Conservation (phyloP, 1,140 invertebrate genomes). For the Trichonephila inaurata region DNA sequence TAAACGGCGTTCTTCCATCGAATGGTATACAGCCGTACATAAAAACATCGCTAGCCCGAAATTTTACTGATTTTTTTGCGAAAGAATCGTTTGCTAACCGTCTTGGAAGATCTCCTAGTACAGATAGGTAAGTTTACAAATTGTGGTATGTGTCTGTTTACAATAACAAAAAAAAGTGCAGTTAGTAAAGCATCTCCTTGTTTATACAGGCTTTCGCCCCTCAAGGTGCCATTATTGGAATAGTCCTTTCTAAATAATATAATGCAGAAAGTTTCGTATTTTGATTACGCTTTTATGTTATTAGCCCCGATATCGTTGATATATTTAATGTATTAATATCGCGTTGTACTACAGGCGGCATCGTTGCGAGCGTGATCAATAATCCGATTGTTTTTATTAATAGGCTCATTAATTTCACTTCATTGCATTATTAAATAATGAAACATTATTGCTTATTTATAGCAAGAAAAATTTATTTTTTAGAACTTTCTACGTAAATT, state of each 20-base stretch:
- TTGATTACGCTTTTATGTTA: background rate
- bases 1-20: conserved; percentile 48
- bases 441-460: background rate
- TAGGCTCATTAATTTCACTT: background rate
- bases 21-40: background rate
- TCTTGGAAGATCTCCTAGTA: conserved; percentile 47
- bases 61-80: conserved; percentile 40
- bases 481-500: background rate
- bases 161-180: background rate
- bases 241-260: conserved; percentile 42
- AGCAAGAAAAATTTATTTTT: background rate
- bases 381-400: background rate
- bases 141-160: background rate
- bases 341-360: too few relatives aligned
- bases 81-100: conserved; percentile 46
- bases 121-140: conserved; percentile 37
- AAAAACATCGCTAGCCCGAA: conserved; percentile 38
- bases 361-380: background rate
- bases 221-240: conserved; percentile 50
- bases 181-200: conserved; percentile 9
- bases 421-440: background rate
- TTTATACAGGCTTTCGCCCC: conserved; percentile 38
- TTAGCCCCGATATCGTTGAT: background rate
- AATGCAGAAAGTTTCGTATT: background rate
- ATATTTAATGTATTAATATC: too few relatives aligned